Evolutionary conservation across 2,797 vertebrate genomes (phyloP).

Genomic region (Falco cherrug): DNA sequence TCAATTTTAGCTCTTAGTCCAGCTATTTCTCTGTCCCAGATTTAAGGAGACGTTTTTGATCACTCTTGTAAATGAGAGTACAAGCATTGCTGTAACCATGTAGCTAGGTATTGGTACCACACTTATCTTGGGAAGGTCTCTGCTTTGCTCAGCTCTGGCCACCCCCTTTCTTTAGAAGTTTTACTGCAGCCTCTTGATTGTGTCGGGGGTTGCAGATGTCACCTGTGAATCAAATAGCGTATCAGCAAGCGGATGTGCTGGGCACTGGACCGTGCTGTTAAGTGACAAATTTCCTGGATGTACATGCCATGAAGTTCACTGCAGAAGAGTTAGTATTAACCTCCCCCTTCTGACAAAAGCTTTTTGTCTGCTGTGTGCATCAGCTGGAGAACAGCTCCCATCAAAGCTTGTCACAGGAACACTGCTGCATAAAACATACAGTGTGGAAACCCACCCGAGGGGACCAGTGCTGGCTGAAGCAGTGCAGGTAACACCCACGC

Average conservation of each 20-base stretch:
- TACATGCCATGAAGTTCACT: neutral
- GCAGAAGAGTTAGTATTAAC: neutral
- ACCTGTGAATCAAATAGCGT: neutral
- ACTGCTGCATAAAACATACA: neutral
- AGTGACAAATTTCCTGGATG: neutral
- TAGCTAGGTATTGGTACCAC: neutral
- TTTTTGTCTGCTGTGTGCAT: neutral
- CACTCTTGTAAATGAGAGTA: neutral
- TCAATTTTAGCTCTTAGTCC: neutral
- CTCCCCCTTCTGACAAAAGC: neutral
- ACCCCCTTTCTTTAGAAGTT: neutral
- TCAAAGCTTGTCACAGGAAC: neutral
- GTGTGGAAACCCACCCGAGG: neutral
- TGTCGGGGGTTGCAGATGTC: neutral
- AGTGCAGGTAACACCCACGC: rapidly evolving
- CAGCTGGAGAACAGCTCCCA: neutral
- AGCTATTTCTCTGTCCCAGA: neutral
- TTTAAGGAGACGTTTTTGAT: neutral
- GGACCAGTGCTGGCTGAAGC: neutral
- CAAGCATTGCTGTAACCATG: rapidly evolving
- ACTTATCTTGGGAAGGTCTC: neutral
- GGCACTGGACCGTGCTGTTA: neutral
- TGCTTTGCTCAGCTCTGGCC: neutral
- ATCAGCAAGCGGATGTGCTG: rapidly evolving
- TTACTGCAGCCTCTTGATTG: neutral